These are phyloP conservation scores for Fragum fragum DNA, from an alignment of 2,888 invertebrate genomes.

Conservation along the genomic window DNA sequence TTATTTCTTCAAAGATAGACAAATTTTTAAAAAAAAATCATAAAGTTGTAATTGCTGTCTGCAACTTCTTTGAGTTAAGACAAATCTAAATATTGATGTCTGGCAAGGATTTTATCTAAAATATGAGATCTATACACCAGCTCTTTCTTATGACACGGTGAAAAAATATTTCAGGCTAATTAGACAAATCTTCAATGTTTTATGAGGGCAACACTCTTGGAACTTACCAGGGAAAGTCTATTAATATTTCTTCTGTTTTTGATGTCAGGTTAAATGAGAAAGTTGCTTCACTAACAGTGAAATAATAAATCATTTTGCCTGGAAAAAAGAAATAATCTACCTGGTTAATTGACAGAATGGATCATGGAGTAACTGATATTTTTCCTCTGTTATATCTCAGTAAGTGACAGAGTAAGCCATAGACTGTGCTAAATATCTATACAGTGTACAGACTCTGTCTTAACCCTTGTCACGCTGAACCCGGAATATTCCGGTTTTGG, in stretches of 20 bases:
- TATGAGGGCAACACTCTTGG: neutral
- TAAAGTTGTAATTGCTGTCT: too few relatives aligned
- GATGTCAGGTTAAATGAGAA: conserved; percentile 13
- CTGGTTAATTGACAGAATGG: conserved; percentile 18
- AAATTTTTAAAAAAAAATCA: too few relatives aligned
- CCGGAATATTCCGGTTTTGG: too few relatives aligned
- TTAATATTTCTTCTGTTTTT: conserved; percentile 20
- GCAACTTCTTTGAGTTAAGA: too few relatives aligned
- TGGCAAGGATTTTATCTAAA: too few relatives aligned
- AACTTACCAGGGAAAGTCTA: neutral
- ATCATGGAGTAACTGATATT: conserved; percentile 16
- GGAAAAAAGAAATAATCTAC: conserved; percentile 5
- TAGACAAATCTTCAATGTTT: conserved; percentile 9
- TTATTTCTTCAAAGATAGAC: too few relatives aligned
- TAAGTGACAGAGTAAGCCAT: too few relatives aligned
- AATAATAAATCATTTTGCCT: conserved; percentile 14
- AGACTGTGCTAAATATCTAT: too few relatives aligned
- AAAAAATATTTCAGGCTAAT: conserved; percentile 15
- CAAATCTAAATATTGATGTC: too few relatives aligned
- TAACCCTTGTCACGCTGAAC: too few relatives aligned
- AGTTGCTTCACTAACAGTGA: neutral
- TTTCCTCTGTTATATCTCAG: conserved; percentile 18
- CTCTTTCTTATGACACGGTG: neutral
- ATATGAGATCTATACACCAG: too few relatives aligned
- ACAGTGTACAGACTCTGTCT: too few relatives aligned